Evolutionary conservation across 2,113 vertebrate genomes (phyloP).

Genomic region (Oplegnathus fasciatus): DNA sequence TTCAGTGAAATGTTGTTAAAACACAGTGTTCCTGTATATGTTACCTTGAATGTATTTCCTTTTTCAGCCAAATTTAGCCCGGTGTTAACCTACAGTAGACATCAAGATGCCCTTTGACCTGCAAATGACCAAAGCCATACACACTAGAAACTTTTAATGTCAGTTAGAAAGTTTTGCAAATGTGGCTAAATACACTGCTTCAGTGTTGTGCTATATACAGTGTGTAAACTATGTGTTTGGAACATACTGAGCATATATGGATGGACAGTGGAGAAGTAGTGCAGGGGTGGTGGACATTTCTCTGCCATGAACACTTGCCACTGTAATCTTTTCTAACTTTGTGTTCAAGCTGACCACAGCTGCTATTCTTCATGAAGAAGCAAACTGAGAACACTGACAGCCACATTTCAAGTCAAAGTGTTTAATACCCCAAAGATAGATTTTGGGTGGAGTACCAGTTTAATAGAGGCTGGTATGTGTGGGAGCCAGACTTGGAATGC

Average conservation of each 20-base stretch:
- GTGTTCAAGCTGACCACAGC: neutral
- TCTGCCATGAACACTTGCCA: neutral
- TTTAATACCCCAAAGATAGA: conserved; percentile 11
- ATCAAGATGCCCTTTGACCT: neutral
- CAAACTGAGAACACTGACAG: neutral
- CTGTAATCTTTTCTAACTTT: neutral
- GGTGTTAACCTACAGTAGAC: neutral
- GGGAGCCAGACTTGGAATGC: conserved; percentile 15
- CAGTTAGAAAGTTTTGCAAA: neutral
- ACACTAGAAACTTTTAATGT: neutral
- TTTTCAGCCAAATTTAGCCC: neutral
- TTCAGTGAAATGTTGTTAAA: neutral
- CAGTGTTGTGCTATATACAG: neutral
- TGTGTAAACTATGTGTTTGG: neutral
- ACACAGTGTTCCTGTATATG: neutral
- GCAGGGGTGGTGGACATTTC: neutral
- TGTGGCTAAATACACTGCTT: neutral
- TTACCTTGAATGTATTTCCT: neutral
- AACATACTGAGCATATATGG: neutral
- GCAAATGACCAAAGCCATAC: too few relatives aligned
- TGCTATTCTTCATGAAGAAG: neutral
- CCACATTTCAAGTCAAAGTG: neutral
- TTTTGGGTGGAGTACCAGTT: conserved; percentile 1
- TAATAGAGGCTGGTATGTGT: conserved; percentile 5
- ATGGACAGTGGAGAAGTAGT: neutral